Base-by-base conservation (phyloP, 2,797 vertebrate species). In the Phrynocephalus forsythii region DNA sequence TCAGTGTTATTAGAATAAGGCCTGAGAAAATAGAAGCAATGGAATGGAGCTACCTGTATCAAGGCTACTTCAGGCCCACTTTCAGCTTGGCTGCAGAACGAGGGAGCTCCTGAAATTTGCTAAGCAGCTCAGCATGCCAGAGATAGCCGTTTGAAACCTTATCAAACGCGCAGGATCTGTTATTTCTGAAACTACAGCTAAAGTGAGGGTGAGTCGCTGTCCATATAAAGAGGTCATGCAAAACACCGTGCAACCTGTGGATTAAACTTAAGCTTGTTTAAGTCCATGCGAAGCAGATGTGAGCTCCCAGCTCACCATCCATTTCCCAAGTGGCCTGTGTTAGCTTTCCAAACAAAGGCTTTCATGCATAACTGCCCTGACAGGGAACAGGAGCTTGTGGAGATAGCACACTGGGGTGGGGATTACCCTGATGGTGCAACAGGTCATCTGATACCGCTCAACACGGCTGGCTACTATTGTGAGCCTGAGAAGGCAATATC, bases 281-380 rank as follows among this genome's bases (percentile, higher is more conserved):
- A 75, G 83, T 81, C 68, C 83, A 85, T 75, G 77, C 87, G 81
- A 80, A 81, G 72, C 44, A 85, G n/a, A 67, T 56, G 71, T 75
- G 71, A 81, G 79, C 44, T 56, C 79, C 69, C 44, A 84, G 68
- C 38, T 38, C 83, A 56, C n/a, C n/a, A 50, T 88, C 52, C 68
- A 79, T 44, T 81, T 84, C 48, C 18, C 38, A 68, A 76, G 48
- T 68, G 30, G 38, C 30, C 18, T 30, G 50, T 88, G 77, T 80
- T 85, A 71, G 89, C 52, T 83, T 52, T 67, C 86, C 44, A 89
- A 86, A 90, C 30, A 89, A 89, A 85, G 60, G 33, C 56, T 66
- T 90, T 90, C 83, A 44, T 87, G 82, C 26, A 86, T 85, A 11
- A 82, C 7, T 85, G 79, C 8, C 20, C 86, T 87, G 79, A 9